Evolutionary conservation across 2,797 vertebrate species (phyloP).

Genomic region (Monodelphis domestica): DNA sequence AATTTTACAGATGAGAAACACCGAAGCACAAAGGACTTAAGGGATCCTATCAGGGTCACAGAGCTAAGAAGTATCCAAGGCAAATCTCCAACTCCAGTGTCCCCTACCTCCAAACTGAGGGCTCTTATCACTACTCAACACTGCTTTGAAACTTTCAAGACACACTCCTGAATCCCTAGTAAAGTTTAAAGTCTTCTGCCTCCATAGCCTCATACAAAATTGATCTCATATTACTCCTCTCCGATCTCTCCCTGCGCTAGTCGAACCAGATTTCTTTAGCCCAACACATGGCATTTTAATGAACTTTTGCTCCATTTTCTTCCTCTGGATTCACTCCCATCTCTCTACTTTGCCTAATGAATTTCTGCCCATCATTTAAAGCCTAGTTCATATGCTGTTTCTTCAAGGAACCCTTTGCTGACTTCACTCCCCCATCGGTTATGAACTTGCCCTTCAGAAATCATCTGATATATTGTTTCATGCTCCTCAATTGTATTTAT

Average conservation of each 20-base stretch:
- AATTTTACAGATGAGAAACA: background rate
- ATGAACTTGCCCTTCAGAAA: background rate
- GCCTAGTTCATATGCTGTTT: background rate
- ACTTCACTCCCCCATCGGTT: background rate
- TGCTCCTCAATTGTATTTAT: background rate
- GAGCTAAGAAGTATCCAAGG: background rate
- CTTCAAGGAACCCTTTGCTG: background rate
- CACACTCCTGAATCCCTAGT: background rate
- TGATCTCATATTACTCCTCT: background rate
- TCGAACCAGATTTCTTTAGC: background rate
- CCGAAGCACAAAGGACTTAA: background rate
- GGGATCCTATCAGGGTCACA: background rate
- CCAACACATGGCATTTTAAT: background rate
- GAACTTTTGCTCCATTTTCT: background rate
- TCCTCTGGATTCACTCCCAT: background rate
- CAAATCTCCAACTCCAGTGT: background rate
- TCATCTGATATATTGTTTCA: background rate
- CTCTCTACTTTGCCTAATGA: background rate
- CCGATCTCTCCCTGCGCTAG: background rate
- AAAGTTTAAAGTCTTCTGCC: background rate
- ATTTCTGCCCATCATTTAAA: background rate
- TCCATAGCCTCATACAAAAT: background rate
- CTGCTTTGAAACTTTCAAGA: background rate
- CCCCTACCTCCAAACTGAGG: background rate
- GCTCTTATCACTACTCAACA: background rate